Percentiles rank a stretch among this genome's conserved stretches.
These are phyloP conservation scores for Achroia grisella DNA, from an alignment of 1,140 invertebrate species.

Conservation along the genomic window DNA sequence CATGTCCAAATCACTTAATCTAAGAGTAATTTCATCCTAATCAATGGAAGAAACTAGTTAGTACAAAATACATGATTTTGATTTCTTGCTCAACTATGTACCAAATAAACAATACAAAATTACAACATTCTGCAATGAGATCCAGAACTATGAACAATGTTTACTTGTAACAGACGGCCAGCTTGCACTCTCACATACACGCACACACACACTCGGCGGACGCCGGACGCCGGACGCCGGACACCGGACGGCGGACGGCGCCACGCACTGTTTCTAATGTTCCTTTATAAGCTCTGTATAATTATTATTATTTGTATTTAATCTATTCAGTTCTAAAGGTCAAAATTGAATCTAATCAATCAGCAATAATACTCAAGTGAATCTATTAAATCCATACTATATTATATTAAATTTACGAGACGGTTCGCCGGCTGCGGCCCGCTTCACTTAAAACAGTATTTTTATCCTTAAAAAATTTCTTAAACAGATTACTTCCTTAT, in stretches of 20 bases:
- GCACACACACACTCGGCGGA: constrained; percentile 15
- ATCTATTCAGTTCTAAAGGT: constrained; percentile 48
- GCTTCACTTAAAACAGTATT: constrained; percentile 44
- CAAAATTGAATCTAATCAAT: constrained; percentile 61
- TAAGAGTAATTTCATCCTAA: constrained; percentile 56
- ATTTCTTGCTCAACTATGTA: constrained; percentile 45
- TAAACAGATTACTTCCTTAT: constrained; percentile 64
- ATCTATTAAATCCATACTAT: constrained; percentile 68
- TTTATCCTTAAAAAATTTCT: constrained; percentile 58
- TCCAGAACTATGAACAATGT: constrained; percentile 35
- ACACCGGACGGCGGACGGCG: constrained; percentile 12
- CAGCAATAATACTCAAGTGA: constrained; percentile 70
- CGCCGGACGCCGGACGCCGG: constrained; percentile 5
- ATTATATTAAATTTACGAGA: constrained; percentile 62
- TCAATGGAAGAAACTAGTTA: constrained; percentile 59
- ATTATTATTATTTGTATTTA: constrained; percentile 38
- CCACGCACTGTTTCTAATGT: constrained; percentile 17
- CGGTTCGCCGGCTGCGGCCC: constrained; percentile 31
- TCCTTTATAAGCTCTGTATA: constrained; percentile 52
- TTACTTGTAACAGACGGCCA: too few relatives aligned
- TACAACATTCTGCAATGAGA: constrained; percentile 64
- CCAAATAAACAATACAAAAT: constrained; percentile 58
- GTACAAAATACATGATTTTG: constrained; percentile 70
- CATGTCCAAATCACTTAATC: constrained; percentile 62
- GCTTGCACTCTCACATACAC: constrained; percentile 1